Conservation (phyloP, 2,888 invertebrate species). For the Spodoptera exigua region DNA sequence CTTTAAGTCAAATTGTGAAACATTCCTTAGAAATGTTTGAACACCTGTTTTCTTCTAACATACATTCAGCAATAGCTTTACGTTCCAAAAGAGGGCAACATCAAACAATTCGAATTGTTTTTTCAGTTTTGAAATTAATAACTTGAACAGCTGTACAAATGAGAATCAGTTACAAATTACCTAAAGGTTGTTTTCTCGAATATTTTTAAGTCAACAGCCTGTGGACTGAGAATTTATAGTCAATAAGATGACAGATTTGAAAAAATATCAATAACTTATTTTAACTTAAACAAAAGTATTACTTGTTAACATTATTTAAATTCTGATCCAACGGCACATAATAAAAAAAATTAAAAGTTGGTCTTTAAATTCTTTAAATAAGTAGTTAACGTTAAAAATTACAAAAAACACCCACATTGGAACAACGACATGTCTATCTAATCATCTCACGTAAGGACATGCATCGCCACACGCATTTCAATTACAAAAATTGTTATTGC, state of each 20-base stretch:
- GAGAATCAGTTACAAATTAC: slow-evolving; percentile 44
- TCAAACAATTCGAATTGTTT: slow-evolving; percentile 68
- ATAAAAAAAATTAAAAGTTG: too few relatives aligned
- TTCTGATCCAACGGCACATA: too few relatives aligned
- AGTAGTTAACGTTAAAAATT: too few relatives aligned
- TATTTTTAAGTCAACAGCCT: slow-evolving; percentile 14
- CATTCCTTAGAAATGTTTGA: slow-evolving; percentile 62
- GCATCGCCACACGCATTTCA: slow-evolving; percentile 37
- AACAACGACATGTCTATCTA: slow-evolving; percentile 12
- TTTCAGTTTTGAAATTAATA: slow-evolving; percentile 63
- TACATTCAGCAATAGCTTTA: slow-evolving; percentile 67
- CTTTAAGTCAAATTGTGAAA: slow-evolving; percentile 56
- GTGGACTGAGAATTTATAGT: slow-evolving; percentile 8
- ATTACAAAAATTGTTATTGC: slow-evolving; percentile 56
- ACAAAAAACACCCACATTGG: neutral
- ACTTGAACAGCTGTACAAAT: slow-evolving; percentile 69
- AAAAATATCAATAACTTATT: too few relatives aligned
- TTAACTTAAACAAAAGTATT: too few relatives aligned
- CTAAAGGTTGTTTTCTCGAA: slow-evolving; percentile 34
- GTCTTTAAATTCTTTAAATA: too few relatives aligned
- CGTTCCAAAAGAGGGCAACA: slow-evolving; percentile 67
- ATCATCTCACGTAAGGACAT: slow-evolving; percentile 28
- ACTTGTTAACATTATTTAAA: too few relatives aligned
- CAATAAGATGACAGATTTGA: neutral
- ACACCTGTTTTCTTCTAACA: slow-evolving; percentile 72